Base-by-base conservation (phyloP, 2,888 invertebrate species). In the Dorcus parallelipipedus region DNA sequence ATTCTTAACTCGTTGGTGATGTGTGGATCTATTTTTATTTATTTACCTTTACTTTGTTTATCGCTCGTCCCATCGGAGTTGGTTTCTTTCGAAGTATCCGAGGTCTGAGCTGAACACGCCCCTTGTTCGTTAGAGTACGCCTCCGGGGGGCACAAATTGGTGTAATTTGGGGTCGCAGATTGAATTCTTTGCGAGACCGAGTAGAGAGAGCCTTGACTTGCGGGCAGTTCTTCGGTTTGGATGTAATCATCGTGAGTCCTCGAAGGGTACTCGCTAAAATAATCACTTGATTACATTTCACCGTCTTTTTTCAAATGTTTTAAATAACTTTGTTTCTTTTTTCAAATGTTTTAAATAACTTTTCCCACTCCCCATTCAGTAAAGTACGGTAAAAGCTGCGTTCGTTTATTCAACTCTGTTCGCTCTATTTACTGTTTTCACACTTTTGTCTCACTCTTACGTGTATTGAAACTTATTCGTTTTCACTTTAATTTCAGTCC, bases 101-200 rank as follows among this genome's bases (percentile, higher is more conserved):
- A 60, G 49, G 67, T 42, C 10, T 60, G 49, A n/a, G 54, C 55
- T 9, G 60, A 56, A n/a, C 58, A 63, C 7, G 61, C 59, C 54
- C 53, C 63, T 65, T 53, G 65, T 47, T 64, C 66, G 50, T 59
- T 68, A 56, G 54, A 60, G 57, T 66, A 71, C 9, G 63, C 64
- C 51, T 73, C 73, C 5, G 67, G 67, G 33, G 67, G 62, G 54
- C 73, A 71, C 41, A 73, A 60, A 63, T 67, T 73, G 3, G 71
- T 70, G 61, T 70, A 76, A 62, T 72, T 75, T n/a, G 72, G 65
- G 57, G 67, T 73, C 9, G 82, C 70, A 61, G 83, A 81, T 0
- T 84, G 83, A 42, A 85, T 73, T 26, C 85, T 76, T 70, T 85
- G 85, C 0, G 85, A 84, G 8, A 86, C 85, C 0, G 84, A 84